Evolutionary conservation across 2,888 invertebrate species (phyloP), one percentile per base, ranked within the genome.

Genomic region (Drosophila neutralis): DNA sequence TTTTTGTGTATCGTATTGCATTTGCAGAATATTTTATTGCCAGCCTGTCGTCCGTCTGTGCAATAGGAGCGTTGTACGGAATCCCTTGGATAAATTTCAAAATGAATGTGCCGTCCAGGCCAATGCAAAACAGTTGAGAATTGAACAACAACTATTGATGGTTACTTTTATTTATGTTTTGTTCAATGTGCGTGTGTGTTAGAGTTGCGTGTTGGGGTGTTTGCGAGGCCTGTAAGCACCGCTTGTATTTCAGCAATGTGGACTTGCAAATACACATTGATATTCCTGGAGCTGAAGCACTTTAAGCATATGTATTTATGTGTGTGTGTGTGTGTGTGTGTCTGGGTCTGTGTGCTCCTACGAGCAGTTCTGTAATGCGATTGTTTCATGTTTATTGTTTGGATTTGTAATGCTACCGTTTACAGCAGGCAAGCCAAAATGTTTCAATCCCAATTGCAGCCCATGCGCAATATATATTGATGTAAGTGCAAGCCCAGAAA

Each of bases 121-220:
- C 60, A 36, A 73, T 85, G 70, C 68, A 76, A 73, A 77, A 83
- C 65, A 58, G 62, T 71, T 57, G 51, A 76, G 68, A 80, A 82
- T 85, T 74, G 88, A 76, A 83, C 88, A 85, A 80, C 83, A 65
- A 79, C 70, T 76, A 85, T 86, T 82, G 80, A 85, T 85, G 83
- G 70, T 61, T 85, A 69, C 79, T 68, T 78, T 83, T 86, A 83
- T 83, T 83, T 86, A 86, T 86, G 82, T 67, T 78, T 76, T 73
- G 69, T 49, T 60, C 66, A 52, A 60, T 73, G 35, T 29, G 57
- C 31, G 13, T 21, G 27, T 59, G 35, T 29, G 13, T n/a, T 45
- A 27, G 36, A 18, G 15, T 48, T 58, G 59, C 35, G 61, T 60
- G 58, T 67, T 61, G 57, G 42, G 2, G 15, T 67, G 61, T 35